Evolutionary conservation across 1,140 invertebrate species (phyloP).

Genomic region (Drosophila yakuba): DNA sequence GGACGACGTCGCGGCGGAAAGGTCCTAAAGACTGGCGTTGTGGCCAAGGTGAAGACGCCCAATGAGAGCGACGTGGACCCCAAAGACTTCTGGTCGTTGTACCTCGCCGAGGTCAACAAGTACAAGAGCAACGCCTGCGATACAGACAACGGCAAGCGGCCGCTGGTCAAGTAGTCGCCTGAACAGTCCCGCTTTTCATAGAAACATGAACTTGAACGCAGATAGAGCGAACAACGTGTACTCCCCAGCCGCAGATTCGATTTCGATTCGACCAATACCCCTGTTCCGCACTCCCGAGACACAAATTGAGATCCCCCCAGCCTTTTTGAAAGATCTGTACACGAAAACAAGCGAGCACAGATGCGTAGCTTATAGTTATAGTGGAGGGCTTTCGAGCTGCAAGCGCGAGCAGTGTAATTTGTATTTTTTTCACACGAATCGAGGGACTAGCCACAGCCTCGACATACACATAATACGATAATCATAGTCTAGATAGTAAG

Average conservation of each 20-base stretch:
- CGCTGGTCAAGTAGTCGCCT: constrained; percentile 92
- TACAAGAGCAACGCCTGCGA: constrained; percentile 96
- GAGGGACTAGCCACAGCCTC: constrained; percentile 7
- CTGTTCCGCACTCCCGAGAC: not conserved
- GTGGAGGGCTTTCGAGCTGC: constrained; percentile 8
- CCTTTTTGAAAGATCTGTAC: constrained; percentile 4
- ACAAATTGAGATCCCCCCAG: not conserved
- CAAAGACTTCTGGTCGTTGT: constrained; percentile 95
- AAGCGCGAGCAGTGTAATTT: constrained; percentile 27
- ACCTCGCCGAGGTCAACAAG: constrained; percentile 96
- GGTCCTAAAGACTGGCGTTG: constrained; percentile 94
- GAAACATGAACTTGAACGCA: constrained; percentile 59
- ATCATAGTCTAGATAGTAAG: constrained; percentile 31
- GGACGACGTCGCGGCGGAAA: constrained; percentile 94
- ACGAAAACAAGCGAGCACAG: not conserved
- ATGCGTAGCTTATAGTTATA: constrained; percentile 9
- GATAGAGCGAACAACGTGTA: constrained; percentile 15
- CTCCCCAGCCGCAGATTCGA: not conserved
- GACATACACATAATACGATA: constrained; percentile 6
- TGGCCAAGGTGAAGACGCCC: constrained; percentile 91
- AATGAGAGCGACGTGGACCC: constrained; percentile 88
- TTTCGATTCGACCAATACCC: not conserved
- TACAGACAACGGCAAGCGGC: constrained; percentile 95
- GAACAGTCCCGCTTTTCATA: constrained; percentile 1
- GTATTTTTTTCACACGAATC: constrained; percentile 17